phyloP scores from a whole-genome alignment of 1,140 invertebrate species.

The Temnothorax nylanderi region DNA sequence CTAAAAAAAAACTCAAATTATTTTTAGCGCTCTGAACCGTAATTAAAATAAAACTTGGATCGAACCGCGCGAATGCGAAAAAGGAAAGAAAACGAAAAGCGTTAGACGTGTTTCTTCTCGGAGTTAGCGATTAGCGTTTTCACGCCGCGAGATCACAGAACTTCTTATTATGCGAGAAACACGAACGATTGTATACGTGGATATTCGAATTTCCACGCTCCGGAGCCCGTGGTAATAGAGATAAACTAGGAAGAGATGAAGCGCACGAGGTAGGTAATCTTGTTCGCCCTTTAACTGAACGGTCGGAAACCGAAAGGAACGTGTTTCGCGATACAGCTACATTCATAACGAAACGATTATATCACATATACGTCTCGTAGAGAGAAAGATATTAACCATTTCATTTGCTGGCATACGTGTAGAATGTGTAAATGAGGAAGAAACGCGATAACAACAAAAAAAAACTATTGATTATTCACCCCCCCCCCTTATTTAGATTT shows the following conservation, averaged over 20 bases:
- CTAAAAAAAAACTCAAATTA: background rate
- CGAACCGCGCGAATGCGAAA: background rate
- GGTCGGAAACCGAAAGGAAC: slow-evolving; percentile 20
- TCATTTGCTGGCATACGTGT: slow-evolving; percentile 20
- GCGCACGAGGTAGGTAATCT: slow-evolving; percentile 42
- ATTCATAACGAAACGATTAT: slow-evolving; percentile 32
- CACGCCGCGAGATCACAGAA: background rate
- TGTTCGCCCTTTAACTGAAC: slow-evolving; percentile 29
- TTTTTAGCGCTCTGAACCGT: background rate
- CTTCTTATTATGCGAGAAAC: background rate
- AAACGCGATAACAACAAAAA: background rate
- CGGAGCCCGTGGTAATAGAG: background rate
- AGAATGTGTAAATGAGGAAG: slow-evolving; percentile 44
- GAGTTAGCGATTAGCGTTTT: background rate
- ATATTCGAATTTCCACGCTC: background rate
- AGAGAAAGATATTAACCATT: slow-evolving; percentile 15
- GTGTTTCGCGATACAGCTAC: slow-evolving; percentile 14
- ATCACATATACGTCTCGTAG: slow-evolving; percentile 23
- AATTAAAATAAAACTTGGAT: background rate
- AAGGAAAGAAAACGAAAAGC: background rate
- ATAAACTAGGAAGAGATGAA: slow-evolving; percentile 40
- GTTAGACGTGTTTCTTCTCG: background rate
- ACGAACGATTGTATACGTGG: background rate
- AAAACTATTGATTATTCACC: background rate
- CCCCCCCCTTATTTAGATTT: too few relatives aligned